Conservation (phyloP, 2,888 invertebrate genomes). For the Sesia bembeciformis region DNA sequence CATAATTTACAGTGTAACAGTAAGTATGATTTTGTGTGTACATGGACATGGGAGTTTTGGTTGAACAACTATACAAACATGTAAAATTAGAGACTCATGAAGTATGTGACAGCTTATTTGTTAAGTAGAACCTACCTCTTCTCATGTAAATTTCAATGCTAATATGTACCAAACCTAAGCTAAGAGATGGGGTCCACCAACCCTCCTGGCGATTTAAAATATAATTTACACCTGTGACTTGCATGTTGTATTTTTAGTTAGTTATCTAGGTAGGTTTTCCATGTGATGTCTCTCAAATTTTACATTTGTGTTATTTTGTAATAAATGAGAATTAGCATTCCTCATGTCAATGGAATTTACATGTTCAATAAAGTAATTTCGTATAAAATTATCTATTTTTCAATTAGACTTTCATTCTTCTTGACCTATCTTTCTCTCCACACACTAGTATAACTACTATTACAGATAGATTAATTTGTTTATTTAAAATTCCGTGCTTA, state of each 20-base stretch:
- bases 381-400: constrained; percentile 58
- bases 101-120: constrained; percentile 45
- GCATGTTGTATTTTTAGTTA: constrained; percentile 75
- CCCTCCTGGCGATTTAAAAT: constrained; percentile 30
- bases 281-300: constrained; percentile 74
- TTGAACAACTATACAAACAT: constrained; percentile 55
- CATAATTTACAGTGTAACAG: constrained; percentile 35
- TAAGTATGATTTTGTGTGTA: constrained; percentile 27
- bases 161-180: constrained; percentile 68
- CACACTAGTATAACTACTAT: too few relatives aligned
- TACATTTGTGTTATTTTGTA: constrained; percentile 73
- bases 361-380: constrained; percentile 76
- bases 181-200: constrained; percentile 35
- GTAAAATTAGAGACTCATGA: constrained; percentile 67
- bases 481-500: too few relatives aligned
- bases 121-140: constrained; percentile 69
- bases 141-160: constrained; percentile 70
- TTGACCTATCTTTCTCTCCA: too few relatives aligned
- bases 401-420: not conserved
- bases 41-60: constrained; percentile 58
- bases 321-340: constrained; percentile 74
- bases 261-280: constrained; percentile 69
- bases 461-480: too few relatives aligned
- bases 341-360: constrained; percentile 76
- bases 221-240: constrained; percentile 66